Conservation (phyloP, 2,797 vertebrate genomes). For the Margarornis squamiger region DNA sequence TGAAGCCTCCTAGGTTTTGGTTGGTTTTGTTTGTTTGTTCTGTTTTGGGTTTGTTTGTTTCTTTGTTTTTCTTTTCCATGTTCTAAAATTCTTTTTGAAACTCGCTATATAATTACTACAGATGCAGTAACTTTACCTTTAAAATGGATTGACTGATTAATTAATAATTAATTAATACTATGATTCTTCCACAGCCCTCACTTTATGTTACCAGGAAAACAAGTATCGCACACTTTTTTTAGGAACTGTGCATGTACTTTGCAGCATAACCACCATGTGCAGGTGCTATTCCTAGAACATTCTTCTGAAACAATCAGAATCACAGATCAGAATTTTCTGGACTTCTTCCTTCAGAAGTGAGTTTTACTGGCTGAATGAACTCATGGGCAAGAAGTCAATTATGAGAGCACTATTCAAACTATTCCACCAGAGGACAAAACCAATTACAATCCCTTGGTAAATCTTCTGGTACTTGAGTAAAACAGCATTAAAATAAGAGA, state of each 20-base stretch:
- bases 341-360: background rate
- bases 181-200: background rate
- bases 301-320: background rate
- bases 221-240: background rate
- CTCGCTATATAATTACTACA: background rate
- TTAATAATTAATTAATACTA: background rate
- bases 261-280: background rate
- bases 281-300: background rate
- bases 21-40: background rate
- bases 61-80: background rate
- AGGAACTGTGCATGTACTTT: background rate
- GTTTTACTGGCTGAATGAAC: background rate
- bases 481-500: background rate
- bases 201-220: background rate
- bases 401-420: background rate
- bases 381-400: background rate
- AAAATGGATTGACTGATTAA: background rate
- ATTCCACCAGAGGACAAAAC: background rate
- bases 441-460: background rate
- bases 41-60: too few species aligned
- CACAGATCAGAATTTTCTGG: background rate
- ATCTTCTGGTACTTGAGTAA: background rate
- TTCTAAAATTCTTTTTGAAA: background rate
- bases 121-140: background rate
- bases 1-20: background rate